Base-by-base conservation (phyloP, 1,140 invertebrate genomes). In the Archivesica marissinica region DNA sequence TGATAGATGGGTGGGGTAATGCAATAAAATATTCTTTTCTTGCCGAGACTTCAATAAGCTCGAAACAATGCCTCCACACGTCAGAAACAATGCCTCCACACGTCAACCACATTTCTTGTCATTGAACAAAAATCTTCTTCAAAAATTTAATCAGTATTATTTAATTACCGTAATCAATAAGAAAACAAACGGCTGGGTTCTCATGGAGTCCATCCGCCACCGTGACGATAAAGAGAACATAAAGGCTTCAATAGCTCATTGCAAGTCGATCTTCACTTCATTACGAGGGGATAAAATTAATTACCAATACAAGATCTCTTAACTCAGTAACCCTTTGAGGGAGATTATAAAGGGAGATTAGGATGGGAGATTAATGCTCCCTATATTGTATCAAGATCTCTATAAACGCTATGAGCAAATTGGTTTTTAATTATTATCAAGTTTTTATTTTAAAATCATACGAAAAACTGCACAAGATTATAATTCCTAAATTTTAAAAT, bases 81-180 rank as follows among this genome's bases (percentile, higher is more conserved):
- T n/a, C n/a, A n/a, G n/a, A n/a, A n/a, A n/a, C n/a, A n/a, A n/a
- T n/a, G n/a, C n/a, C n/a, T n/a, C n/a, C n/a, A n/a, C n/a, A n/a
- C n/a, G n/a, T n/a, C n/a, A n/a, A n/a, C n/a, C n/a, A 35, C 15
- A 15, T 35, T 30, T 64, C 30, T 35, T 20, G 2, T 35, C 1
- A 64, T 9, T 25, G 59, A 64, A 25, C 2, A 64, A n/a, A n/a
- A n/a, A 25, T 64, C 9, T 30, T 64, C 59, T 64, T 61, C 41
- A 70, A 52, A 52, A 80, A 81, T 72, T 81, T 81, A 81, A 81
- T 81, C 79, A 81, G 50, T 33, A 38, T 81, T 81, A 81, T 72
- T 68, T n/a, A 72, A 81, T 81, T 81, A 81, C 25, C 66, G 17
- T 1, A 25, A 39, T 52, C 77, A 70, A 56, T 41, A 28, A 39